These are phyloP conservation scores for Archaeoteleia sp. DNA, from an alignment of 2,888 invertebrate species.

Conservation along the genomic window DNA sequence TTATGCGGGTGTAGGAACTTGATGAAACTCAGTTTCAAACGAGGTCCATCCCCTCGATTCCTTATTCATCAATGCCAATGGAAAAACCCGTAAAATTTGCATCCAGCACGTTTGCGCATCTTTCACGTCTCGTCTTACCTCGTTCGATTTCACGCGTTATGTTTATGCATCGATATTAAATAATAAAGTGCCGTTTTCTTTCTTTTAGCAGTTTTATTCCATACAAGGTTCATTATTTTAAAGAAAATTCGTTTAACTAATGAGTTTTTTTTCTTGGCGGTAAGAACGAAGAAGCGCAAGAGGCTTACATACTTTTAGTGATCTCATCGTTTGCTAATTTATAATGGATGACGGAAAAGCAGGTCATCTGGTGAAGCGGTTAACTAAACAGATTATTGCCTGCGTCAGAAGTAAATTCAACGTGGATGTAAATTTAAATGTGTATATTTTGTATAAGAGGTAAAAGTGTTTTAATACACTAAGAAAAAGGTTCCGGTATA, in stretches of 20 bases:
- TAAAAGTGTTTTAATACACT: not conserved
- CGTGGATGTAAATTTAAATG: not conserved
- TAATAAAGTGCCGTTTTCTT: no score
- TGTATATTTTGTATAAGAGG: not conserved
- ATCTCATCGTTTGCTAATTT: constrained; percentile 1
- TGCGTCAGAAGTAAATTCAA: not conserved
- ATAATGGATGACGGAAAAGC: not conserved
- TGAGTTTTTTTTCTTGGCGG: not conserved
- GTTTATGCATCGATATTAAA: not conserved
- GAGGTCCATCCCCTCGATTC: constrained; percentile 53
- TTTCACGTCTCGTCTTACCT: not conserved
- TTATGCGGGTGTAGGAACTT: constrained; percentile 55
- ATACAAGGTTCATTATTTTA: no score
- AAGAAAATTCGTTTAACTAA: not conserved
- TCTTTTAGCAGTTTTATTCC: no score
- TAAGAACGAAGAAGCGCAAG: not conserved
- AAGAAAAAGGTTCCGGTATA: no score
- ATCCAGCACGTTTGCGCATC: constrained; percentile 29
- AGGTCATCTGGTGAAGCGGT: not conserved
- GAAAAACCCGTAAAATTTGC: constrained; percentile 61
- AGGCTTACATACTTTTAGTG: not conserved
- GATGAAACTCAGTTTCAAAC: constrained; percentile 59
- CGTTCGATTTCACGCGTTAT: not conserved
- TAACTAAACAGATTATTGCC: constrained; percentile 5
- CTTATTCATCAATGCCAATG: constrained; percentile 65